Base-by-base conservation (phyloP, 2,888 invertebrate species). In the Mystacides longicornis region DNA sequence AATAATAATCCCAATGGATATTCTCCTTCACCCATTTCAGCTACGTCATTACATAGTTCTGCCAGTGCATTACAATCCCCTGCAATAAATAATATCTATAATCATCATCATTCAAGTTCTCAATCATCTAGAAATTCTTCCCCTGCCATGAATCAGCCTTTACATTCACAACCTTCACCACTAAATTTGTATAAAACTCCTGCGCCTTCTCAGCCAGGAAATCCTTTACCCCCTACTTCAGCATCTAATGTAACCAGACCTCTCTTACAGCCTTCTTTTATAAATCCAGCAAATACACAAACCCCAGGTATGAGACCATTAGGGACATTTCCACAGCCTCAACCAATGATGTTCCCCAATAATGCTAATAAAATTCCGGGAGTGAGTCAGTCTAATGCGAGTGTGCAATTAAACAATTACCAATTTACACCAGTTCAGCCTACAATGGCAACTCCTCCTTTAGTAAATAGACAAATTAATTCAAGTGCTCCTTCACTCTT, bases 401-500 rank as follows among this genome's bases (percentile, higher is more conserved):
- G 23, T 14, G 11, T 21, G 18, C 20, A 19, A 7, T 21, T 7
- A 19, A 19, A 45, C 7, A 45, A 21, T 19, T 49, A 42, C 45
- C 54, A 49, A 9, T 31, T 57, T 31, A 48, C 54, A 16, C 49
- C 48, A 20, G n/a, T 14, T n/a, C 37, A 7, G 4, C 7, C 37
- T 37, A 14, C 37, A 37, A 37, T 37, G 14, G n/a, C 54, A 23
- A n/a, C 49, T 16, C 14, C 49, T 27, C 23, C 54, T 14, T 18
- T 23, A 49, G 67, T 68, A 54, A 66, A 60, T 46, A 51, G 53
- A 56, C 75, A 74, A 64, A 72, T 76, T 20, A 77, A 77, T 67
- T 71, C 74, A 60, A 76, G 72, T 69, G 67, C 73, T 60, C 73
- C 75, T 60, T 73, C 75, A 58, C 69, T 75, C 51, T 66, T 71